phyloP scores from a whole-genome alignment of 2,888 invertebrate species.

The Andrena trimmerana region DNA sequence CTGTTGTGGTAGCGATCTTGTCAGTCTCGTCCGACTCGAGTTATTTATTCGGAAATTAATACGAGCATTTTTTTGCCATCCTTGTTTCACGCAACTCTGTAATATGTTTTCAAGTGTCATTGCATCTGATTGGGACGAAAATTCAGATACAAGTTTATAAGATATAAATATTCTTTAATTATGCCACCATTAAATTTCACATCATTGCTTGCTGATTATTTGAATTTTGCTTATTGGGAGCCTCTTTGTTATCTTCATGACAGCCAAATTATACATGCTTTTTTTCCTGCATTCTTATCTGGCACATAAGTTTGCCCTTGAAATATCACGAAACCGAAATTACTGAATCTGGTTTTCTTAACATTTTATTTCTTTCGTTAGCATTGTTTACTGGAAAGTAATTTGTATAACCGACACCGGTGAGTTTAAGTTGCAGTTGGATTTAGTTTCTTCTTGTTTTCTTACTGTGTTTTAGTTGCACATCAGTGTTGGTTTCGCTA shows the following conservation, averaged over 20 bases:
- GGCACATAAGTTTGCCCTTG: no score
- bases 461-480: no score
- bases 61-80: neutral
- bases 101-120: neutral
- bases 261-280: no score
- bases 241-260: no score
- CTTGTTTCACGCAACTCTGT: neutral
- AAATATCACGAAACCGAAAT: no score
- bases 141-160: neutral
- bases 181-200: neutral
- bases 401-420: no score
- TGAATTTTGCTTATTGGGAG: no score
- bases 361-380: no score
- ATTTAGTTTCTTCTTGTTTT: neutral
- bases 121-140: neutral
- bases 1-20: neutral
- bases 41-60: neutral
- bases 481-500: no score
- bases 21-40: neutral
- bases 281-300: no score
- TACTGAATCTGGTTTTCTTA: no score
- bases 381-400: neutral
- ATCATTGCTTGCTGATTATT: neutral
- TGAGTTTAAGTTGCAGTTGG: neutral
- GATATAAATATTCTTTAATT: neutral